These are phyloP conservation scores for Atta colombica DNA, from an alignment of 1,140 invertebrate species.

Conservation along the genomic window DNA sequence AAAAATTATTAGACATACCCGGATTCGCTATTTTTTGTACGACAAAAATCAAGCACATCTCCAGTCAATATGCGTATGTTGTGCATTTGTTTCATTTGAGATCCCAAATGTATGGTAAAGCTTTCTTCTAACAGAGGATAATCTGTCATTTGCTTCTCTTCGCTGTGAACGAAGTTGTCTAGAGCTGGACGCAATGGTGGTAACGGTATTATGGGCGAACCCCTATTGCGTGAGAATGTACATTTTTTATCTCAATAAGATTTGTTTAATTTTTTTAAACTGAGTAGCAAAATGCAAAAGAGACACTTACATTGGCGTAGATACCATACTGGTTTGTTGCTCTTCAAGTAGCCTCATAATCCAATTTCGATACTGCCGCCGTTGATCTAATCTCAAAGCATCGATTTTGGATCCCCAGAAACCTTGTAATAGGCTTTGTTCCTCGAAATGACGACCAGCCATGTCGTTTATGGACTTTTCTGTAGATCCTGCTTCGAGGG, in stretches of 20 bases:
- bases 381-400: conserved; percentile 91
- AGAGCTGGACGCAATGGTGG: conserved; percentile 77
- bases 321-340: conserved; percentile 88
- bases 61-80: conserved; percentile 97
- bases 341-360: conserved; percentile 92
- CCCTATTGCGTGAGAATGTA: conserved; percentile 69
- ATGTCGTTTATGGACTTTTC: conserved; percentile 93
- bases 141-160: conserved; percentile 80
- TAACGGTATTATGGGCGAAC: conserved; percentile 82
- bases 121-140: conserved; percentile 92
- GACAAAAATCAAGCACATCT: conserved; percentile 95
- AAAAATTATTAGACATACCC: conserved; percentile 75
- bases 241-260: background rate
- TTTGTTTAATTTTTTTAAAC: background rate
- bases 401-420: conserved; percentile 92
- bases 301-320: conserved; percentile 87
- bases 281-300: background rate
- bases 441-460: conserved; percentile 92
- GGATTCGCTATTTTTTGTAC: conserved; percentile 87
- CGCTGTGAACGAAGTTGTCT: conserved; percentile 76
- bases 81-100: conserved; percentile 99
- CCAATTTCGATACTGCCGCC: conserved; percentile 92
- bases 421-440: conserved; percentile 91
- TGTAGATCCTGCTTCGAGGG: conserved; percentile 89
- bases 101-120: conserved; percentile 98